Percentiles rank a stretch among this genome's conserved stretches.
Evolutionary conservation across 2,888 invertebrate species (phyloP).

Genomic region (Choreutis nemorana): DNA sequence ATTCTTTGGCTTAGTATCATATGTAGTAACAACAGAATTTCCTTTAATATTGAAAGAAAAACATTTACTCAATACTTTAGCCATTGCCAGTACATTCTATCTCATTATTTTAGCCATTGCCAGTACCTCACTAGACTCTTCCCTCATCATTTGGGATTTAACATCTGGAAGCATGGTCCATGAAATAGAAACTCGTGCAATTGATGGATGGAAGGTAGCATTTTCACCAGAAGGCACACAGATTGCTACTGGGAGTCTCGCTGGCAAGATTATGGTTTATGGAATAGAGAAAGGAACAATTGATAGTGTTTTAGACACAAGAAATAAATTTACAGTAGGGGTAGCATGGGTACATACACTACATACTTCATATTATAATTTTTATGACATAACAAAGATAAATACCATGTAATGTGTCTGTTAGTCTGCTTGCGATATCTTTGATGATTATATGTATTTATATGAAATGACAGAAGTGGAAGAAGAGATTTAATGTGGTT

Average conservation of each 20-base stretch:
- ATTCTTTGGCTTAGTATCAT: too few relatives aligned
- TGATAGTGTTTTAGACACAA: constrained; percentile 86
- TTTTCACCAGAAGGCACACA: constrained; percentile 92
- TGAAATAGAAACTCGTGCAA: constrained; percentile 84
- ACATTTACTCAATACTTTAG: too few relatives aligned
- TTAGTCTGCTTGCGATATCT: too few relatives aligned
- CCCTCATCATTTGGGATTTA: constrained; percentile 90
- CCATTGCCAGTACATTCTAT: too few relatives aligned
- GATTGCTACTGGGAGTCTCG: constrained; percentile 90
- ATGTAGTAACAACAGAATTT: too few relatives aligned
- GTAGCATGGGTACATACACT: constrained; percentile 84
- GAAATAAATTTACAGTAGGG: constrained; percentile 91
- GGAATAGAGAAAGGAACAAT: constrained; percentile 82
- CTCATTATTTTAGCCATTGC: constrained; percentile 70
- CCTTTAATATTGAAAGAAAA: too few relatives aligned
- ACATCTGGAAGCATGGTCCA: constrained; percentile 82
- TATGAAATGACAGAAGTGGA: too few relatives aligned
- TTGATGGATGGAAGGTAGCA: constrained; percentile 92
- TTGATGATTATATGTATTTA: too few relatives aligned
- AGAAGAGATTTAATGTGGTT: too few relatives aligned
- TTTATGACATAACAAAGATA: too few relatives aligned
- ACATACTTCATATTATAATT: not conserved
- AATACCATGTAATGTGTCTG: too few relatives aligned
- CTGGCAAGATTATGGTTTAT: constrained; percentile 90
- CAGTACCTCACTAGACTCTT: constrained; percentile 91